phyloP scores from a whole-genome alignment of 2,888 invertebrate species.

The Conistra vaccinii region DNA sequence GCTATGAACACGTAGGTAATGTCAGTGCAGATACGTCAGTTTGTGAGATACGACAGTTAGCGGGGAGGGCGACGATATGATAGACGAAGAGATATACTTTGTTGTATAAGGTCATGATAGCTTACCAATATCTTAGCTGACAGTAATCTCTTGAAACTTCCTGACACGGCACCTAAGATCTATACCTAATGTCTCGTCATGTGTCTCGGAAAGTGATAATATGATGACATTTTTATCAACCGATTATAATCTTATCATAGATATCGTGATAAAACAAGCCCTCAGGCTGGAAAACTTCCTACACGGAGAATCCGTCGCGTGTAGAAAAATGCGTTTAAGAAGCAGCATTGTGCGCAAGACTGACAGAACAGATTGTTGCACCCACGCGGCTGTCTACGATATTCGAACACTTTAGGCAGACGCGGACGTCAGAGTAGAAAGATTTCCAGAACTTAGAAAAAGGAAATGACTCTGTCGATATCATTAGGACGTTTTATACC shows the following conservation, averaged over 20 bases:
- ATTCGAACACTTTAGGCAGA: background rate
- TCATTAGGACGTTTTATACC: background rate
- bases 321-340: background rate
- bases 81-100: background rate
- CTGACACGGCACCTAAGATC: background rate
- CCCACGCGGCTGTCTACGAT: background rate
- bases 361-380: background rate
- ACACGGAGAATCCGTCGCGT: background rate
- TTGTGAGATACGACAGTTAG: no score
- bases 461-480: background rate
- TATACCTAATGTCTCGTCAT: background rate
- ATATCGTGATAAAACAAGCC: slow-evolving; percentile 6
- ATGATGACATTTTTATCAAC: slow-evolving; percentile 15
- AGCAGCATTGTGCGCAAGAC: background rate
- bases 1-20: no score
- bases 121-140: slow-evolving; percentile 22
- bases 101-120: slow-evolving; percentile 21
- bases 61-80: no score
- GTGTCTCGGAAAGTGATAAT: background rate
- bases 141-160: slow-evolving; percentile 10
- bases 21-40: no score
- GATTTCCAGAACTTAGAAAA: background rate
- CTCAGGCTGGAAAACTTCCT: background rate
- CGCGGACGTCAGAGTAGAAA: background rate
- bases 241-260: slow-evolving; percentile 2